A percentile compares a stretch with the other conserved stretches of the same genome.
Evolutionary conservation across 2,797 vertebrate species (phyloP).

Genomic region (Manis javanica): DNA sequence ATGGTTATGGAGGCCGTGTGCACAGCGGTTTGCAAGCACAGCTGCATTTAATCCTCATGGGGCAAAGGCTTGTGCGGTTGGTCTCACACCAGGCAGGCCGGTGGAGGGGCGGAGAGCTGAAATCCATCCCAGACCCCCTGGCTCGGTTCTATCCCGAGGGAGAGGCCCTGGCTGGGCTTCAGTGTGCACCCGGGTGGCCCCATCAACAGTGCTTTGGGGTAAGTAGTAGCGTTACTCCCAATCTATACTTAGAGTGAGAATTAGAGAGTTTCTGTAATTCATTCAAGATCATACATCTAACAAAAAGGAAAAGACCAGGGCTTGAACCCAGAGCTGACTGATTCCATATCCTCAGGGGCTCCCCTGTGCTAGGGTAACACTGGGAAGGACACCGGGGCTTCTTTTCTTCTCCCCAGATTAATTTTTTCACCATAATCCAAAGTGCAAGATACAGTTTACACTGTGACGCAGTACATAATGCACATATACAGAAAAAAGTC

Average conservation of each 20-base stretch:
- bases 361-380: background rate
- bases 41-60: background rate
- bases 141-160: background rate
- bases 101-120: background rate
- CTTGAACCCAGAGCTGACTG: background rate
- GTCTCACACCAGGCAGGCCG: background rate
- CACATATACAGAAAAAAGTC: background rate
- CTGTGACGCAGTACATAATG: background rate
- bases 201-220: background rate
- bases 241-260: background rate
- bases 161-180: background rate
- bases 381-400: background rate
- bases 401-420: background rate
- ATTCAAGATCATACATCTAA: background rate
- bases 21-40: background rate
- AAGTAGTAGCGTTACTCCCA: background rate
- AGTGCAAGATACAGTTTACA: background rate
- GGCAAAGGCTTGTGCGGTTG: background rate
- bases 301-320: background rate
- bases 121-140: background rate
- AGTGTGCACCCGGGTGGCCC: background rate
- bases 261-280: background rate
- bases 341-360: background rate
- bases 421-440: background rate
- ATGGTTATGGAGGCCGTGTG: background rate